A percentile compares a stretch with the other conserved stretches of the same genome.
phyloP scores from a whole-genome alignment of 1,140 invertebrate species.

The Hesperophylax magnus region DNA sequence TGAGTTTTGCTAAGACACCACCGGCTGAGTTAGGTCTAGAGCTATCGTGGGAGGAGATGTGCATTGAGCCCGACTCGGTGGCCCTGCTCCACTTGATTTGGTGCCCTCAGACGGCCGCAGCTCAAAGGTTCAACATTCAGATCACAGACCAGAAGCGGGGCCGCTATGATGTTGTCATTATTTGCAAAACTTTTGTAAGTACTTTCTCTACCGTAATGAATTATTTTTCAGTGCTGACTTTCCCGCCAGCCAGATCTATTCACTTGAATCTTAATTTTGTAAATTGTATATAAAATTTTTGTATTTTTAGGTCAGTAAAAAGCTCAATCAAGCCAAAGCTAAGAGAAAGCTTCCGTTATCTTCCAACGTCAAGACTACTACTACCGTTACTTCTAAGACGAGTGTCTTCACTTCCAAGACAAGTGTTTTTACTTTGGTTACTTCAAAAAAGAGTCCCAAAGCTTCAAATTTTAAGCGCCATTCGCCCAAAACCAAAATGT shows the following conservation, averaged over 20 bases:
- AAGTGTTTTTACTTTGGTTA: not conserved
- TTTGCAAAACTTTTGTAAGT: conserved; percentile 71
- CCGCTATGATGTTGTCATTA: conserved; percentile 77
- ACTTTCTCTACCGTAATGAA: conserved; percentile 2
- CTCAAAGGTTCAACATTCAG: conserved; percentile 75
- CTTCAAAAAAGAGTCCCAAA: conserved; percentile 43
- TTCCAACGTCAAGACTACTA: no score
- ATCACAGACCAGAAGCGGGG: conserved; percentile 75
- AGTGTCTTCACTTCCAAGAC: no score
- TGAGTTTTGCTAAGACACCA: conserved; percentile 72
- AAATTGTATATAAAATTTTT: not conserved
- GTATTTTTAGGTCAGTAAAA: conserved; percentile 37
- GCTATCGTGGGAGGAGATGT: conserved; percentile 69
- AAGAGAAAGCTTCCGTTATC: conserved; percentile 19
- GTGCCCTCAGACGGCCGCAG: conserved; percentile 72
- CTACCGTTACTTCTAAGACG: no score
- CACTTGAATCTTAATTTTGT: no score
- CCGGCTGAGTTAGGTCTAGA: conserved; percentile 72
- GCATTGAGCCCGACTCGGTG: conserved; percentile 66
- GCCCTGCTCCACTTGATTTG: conserved; percentile 72
- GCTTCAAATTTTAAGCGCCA: not conserved
- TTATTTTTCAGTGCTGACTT: no score
- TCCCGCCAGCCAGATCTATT: no score
- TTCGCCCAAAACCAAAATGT: conserved; percentile 34
- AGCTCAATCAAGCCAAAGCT: conserved; percentile 1